Percentiles rank a stretch among this genome's conserved stretches.
phyloP scores from a whole-genome alignment of 2,888 invertebrate species.

The Drosophila engyochracea region DNA sequence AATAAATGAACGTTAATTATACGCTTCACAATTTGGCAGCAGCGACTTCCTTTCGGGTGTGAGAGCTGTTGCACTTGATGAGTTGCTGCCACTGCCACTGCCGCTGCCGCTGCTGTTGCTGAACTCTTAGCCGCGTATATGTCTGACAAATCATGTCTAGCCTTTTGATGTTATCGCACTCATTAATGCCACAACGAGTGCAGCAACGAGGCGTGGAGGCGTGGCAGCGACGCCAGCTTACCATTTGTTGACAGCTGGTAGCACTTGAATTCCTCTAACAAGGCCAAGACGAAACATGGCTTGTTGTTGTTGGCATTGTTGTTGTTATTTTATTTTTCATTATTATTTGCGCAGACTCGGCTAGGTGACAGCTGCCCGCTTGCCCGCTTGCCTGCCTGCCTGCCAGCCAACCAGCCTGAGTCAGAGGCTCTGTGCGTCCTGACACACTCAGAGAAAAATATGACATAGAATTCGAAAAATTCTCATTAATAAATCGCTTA shows the following conservation, averaged over 20 bases:
- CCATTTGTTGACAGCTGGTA: conserved; percentile 74
- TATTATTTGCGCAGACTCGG: conserved; percentile 48
- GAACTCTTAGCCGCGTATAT: conserved; percentile 47
- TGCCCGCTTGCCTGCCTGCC: not conserved
- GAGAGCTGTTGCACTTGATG: conserved; percentile 65
- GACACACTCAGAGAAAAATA: conserved; percentile 23
- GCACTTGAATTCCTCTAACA: conserved; percentile 68
- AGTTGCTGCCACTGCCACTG: conserved; percentile 1
- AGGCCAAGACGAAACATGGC: conserved; percentile 47
- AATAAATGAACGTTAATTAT: conserved; percentile 83
- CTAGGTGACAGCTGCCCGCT: conserved; percentile 54
- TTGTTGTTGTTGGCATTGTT: conserved; percentile 23
- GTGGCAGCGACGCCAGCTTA: conserved; percentile 50
- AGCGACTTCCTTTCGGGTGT: conserved; percentile 53
- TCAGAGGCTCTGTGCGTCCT: conserved; percentile 49
- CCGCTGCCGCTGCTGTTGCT: conserved; percentile 11
- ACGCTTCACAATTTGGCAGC: conserved; percentile 52
- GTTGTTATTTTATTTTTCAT: conserved; percentile 14
- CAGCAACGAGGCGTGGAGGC: conserved; percentile 24
- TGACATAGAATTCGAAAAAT: not conserved
- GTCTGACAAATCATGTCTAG: conserved; percentile 78
- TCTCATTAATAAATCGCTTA: not conserved
- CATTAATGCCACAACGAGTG: conserved; percentile 53
- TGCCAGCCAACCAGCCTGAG: conserved; percentile 1
- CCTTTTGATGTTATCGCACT: conserved; percentile 81